A percentile compares a stretch with the other conserved stretches of the same genome.
Conservation (phyloP, 37 sponge, comb jelly and placozoan genomes). For the Aplysina aerophoba region DNA sequence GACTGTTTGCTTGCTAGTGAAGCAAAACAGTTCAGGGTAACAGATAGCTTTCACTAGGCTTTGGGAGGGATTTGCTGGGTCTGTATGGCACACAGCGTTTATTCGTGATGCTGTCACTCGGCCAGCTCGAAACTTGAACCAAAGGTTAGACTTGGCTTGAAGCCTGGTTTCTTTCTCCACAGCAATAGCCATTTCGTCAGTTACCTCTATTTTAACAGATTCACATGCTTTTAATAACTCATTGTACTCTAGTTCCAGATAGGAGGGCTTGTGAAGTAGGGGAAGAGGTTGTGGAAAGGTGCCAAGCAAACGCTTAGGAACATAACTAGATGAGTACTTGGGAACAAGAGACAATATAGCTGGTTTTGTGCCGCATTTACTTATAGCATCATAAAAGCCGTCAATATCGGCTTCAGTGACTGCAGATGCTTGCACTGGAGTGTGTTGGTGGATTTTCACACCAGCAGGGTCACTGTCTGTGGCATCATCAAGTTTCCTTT, state of each 20-base stretch:
- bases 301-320: neutral
- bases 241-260: neutral
- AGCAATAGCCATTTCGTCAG: neutral
- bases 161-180: neutral
- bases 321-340: neutral
- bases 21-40: no score
- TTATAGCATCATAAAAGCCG: neutral
- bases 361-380: neutral
- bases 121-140: slow-evolving; percentile 1
- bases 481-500: no score
- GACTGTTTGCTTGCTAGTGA: no score
- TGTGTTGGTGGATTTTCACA: no score
- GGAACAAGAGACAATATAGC: neutral
- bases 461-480: no score
- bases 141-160: neutral
- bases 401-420: neutral
- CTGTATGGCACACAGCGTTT: no score
- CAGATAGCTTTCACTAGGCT: no score
- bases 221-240: neutral
- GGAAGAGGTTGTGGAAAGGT: neutral
- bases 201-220: neutral
- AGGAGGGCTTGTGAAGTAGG: neutral
- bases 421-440: no score
- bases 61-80: no score
- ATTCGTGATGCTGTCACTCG: no score